These are phyloP conservation scores for Aporrectodea caliginosa DNA, from an alignment of 1,140 invertebrate species.

Conservation along the genomic window DNA sequence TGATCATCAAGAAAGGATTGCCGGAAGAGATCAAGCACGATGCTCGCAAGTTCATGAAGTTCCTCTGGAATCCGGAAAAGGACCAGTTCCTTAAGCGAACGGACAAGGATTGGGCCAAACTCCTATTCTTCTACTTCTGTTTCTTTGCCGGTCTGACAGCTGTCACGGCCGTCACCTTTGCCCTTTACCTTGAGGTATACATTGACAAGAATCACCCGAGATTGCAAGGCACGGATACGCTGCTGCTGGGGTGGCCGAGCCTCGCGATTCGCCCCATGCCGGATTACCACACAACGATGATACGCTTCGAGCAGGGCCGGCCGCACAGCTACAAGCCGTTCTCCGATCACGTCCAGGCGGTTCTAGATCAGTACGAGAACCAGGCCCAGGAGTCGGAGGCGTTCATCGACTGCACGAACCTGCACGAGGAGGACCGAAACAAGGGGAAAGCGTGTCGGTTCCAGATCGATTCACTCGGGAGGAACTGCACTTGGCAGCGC, in stretches of 20 bases:
- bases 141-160: slow-evolving; percentile 30
- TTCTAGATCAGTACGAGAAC: slow-evolving; percentile 36
- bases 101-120: slow-evolving; percentile 29
- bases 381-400: slow-evolving; percentile 28
- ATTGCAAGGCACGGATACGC: slow-evolving; percentile 22
- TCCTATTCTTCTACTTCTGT: slow-evolving; percentile 30
- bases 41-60: slow-evolving; percentile 24
- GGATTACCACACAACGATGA: slow-evolving; percentile 86
- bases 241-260: slow-evolving; percentile 2
- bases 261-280: slow-evolving; percentile 71
- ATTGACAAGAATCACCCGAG: slow-evolving; percentile 33
- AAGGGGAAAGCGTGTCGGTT: slow-evolving; percentile 32
- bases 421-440: slow-evolving; percentile 24
- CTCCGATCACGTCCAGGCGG: slow-evolving; percentile 43
- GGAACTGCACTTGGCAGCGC: slow-evolving; percentile 35
- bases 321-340: slow-evolving; percentile 40
- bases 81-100: slow-evolving; percentile 28
- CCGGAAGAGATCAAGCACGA: slow-evolving; percentile 22
- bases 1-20: slow-evolving; percentile 27
- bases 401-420: slow-evolving; percentile 30
- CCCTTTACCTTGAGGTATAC: slow-evolving; percentile 32
- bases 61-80: slow-evolving; percentile 30
- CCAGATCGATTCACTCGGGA: slow-evolving; percentile 26
- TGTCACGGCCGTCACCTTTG: slow-evolving; percentile 21
- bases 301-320: slow-evolving; percentile 69